phyloP scores from a whole-genome alignment of 2,797 vertebrate genomes.

The Microhierax caerulescens region DNA sequence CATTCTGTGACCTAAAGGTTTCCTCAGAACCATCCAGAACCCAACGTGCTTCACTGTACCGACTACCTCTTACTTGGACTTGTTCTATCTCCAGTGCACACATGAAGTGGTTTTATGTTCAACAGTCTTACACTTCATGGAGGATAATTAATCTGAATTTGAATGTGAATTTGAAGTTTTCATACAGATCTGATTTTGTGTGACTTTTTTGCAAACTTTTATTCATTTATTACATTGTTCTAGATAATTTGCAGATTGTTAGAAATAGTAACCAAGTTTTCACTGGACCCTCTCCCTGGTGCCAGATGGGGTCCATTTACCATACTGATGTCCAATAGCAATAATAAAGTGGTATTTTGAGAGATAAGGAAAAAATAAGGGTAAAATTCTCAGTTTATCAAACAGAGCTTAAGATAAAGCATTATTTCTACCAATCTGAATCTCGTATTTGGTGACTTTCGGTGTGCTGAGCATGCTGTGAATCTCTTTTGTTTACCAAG shows the following conservation, averaged over 20 bases:
- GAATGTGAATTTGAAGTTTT: neutral
- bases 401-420: neutral
- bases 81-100: slow-evolving; percentile 9
- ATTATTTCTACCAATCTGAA: neutral
- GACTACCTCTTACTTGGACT: neutral
- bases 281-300: neutral
- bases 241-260: neutral
- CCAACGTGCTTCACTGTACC: neutral
- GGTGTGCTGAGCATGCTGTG: neutral
- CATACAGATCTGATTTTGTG: neutral
- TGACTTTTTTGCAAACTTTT: neutral
- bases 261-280: neutral
- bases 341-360: neutral
- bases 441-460: neutral
- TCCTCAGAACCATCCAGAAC: neutral
- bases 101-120: neutral
- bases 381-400: neutral
- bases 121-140: neutral
- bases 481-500: neutral
- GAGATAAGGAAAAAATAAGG: neutral
- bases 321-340: neutral
- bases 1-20: neutral
- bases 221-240: neutral
- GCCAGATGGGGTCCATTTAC: neutral
- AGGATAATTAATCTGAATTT: neutral